Percentiles rank a stretch among this genome's conserved stretches.
phyloP scores from a whole-genome alignment of 2,797 vertebrate genomes.

The Poecilia gillii region DNA sequence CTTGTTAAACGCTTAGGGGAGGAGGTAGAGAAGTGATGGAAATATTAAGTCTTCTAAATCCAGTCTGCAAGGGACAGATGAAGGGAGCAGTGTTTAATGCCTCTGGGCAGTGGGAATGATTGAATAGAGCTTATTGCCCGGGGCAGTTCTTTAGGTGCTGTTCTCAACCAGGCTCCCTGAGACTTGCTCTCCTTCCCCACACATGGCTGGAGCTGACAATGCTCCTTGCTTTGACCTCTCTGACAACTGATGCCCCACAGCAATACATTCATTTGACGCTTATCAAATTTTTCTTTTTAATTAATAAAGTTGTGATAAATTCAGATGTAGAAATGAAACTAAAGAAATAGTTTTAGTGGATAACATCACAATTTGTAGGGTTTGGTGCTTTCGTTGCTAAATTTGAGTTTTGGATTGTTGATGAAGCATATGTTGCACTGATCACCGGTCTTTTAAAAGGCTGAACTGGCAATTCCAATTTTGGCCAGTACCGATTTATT shows the following conservation, averaged over 20 bases:
- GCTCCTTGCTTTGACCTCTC: constrained; percentile 31
- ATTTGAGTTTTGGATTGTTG: background rate
- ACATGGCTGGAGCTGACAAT: constrained; percentile 50
- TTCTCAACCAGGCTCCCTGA: constrained; percentile 37
- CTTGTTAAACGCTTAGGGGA: background rate
- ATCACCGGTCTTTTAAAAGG: background rate
- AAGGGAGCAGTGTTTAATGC: constrained; percentile 67
- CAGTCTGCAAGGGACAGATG: constrained; percentile 44
- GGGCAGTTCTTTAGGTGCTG: constrained; percentile 64
- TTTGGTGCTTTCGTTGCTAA: background rate
- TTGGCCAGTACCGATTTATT: too few species aligned
- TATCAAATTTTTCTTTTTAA: background rate
- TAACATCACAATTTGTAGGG: background rate
- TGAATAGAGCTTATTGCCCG: constrained; percentile 49
- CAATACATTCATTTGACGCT: background rate
- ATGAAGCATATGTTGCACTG: background rate
- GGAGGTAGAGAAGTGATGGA: constrained; percentile 6
- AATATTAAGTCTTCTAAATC: constrained; percentile 50
- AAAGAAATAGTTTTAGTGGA: background rate
- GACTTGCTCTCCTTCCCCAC: constrained; percentile 26
- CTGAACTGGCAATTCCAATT: too few species aligned
- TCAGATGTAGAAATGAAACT: background rate
- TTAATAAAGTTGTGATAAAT: background rate
- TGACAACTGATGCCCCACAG: background rate
- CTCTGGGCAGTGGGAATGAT: constrained; percentile 51